Conservation (phyloP, 2,797 vertebrate species). For the Cygnus olor region DNA sequence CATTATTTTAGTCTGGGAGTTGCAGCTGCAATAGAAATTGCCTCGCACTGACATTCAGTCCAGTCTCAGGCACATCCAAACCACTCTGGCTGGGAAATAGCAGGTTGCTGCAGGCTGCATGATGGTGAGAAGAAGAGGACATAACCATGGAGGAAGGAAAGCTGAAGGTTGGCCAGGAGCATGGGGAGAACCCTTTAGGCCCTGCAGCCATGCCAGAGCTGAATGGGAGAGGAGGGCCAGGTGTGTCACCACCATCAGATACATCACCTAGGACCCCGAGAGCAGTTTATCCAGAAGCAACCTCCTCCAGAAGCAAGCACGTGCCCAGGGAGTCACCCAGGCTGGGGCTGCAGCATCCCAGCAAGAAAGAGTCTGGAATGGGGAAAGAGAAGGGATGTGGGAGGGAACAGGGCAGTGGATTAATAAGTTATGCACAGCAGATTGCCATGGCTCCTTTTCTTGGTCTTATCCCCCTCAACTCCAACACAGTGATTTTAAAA, state of each 20-base stretch:
- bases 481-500: neutral
- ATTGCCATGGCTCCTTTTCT: neutral
- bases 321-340: neutral
- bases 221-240: too few relatives aligned
- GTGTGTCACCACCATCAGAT: too few relatives aligned
- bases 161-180: neutral
- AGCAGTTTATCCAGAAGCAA: too few relatives aligned
- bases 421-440: neutral
- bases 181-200: neutral
- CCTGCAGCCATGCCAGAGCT: neutral
- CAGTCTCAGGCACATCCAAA: neutral
- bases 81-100: neutral
- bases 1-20: neutral
- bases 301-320: too few relatives aligned
- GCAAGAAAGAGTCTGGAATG: neutral
- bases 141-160: rapidly evolving
- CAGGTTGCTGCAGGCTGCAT: neutral
- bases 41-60: neutral
- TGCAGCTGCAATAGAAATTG: neutral
- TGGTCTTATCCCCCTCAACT: neutral
- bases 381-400: neutral
- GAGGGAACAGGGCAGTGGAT: neutral
- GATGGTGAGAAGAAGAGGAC: neutral
- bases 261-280: too few relatives aligned
- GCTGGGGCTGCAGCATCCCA: neutral